Evolutionary conservation across 1,140 invertebrate genomes (phyloP).

Genomic region (Drosophila funebris): DNA sequence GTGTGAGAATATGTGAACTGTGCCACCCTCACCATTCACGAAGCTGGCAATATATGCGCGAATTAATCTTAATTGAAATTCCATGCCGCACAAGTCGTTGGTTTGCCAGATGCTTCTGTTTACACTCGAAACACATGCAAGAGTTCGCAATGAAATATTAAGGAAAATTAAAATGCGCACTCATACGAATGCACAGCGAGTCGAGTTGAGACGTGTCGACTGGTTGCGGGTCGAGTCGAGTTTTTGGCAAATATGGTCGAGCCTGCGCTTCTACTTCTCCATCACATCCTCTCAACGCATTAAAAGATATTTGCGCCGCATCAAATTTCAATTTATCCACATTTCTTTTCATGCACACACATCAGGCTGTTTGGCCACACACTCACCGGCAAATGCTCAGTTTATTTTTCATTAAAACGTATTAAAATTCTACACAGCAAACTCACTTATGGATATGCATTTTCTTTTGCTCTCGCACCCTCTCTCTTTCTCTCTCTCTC

Average conservation of each 20-base stretch:
- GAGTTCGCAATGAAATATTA: slow-evolving; percentile 63
- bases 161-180: slow-evolving; percentile 70
- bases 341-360: slow-evolving; percentile 26
- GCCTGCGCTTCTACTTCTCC: background rate
- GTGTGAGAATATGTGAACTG: slow-evolving; percentile 16
- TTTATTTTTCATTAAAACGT: slow-evolving; percentile 75
- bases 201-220: background rate
- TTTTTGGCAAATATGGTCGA: slow-evolving; percentile 20
- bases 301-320: slow-evolving; percentile 60
- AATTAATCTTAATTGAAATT: slow-evolving; percentile 82
- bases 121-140: slow-evolving; percentile 8
- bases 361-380: slow-evolving; percentile 1
- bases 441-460: background rate
- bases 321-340: slow-evolving; percentile 58
- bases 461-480: background rate
- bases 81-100: slow-evolving; percentile 56
- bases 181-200: slow-evolving; percentile 33
- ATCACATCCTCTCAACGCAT: slow-evolving; percentile 4
- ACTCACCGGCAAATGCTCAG: slow-evolving; percentile 43
- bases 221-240: background rate
- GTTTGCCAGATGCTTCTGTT: slow-evolving; percentile 50
- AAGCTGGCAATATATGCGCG: slow-evolving; percentile 61
- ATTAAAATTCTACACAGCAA: slow-evolving; percentile 59
- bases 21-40: background rate
- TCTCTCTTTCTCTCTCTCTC: background rate